A percentile compares a stretch with the other conserved stretches of the same genome.
phyloP scores from a whole-genome alignment of 2,797 vertebrate genomes.

The Paratrypauchen microcephalus region DNA sequence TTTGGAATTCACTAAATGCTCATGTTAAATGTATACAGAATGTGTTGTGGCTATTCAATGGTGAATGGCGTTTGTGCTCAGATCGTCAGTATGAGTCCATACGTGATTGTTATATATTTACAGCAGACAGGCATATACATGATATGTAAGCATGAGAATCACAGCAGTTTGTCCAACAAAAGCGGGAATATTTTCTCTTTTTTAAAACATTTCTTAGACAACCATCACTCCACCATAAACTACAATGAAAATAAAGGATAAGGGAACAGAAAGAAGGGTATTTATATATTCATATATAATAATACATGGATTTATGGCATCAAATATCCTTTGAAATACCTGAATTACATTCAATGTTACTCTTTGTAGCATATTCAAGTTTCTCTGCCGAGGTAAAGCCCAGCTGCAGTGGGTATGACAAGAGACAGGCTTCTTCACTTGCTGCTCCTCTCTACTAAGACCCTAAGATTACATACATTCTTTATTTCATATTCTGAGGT shows the following conservation, averaged over 20 bases:
- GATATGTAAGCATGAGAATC: constrained; percentile 50
- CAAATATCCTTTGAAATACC: constrained; percentile 88
- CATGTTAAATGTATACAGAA: constrained; percentile 1
- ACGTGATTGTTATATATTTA: constrained; percentile 48
- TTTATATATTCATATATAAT: constrained; percentile 83
- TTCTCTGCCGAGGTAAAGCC: constrained; percentile 87
- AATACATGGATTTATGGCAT: constrained; percentile 86
- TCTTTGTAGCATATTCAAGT: constrained; percentile 93
- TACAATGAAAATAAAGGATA: constrained; percentile 78
- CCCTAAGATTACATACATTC: constrained; percentile 86
- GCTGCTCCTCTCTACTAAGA: constrained; percentile 74
- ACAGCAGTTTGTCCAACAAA: constrained; percentile 83
- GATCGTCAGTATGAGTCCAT: constrained; percentile 24
- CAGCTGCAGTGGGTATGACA: constrained; percentile 75
- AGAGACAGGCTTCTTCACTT: constrained; percentile 64
- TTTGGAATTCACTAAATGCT: constrained; percentile 60
- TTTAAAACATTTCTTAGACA: constrained; percentile 80
- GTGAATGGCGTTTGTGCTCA: constrained; percentile 34
- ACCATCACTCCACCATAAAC: constrained; percentile 81
- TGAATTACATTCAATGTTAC: constrained; percentile 96
- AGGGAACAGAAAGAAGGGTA: constrained; percentile 68
- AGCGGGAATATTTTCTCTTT: constrained; percentile 65
- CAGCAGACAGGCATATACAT: constrained; percentile 51
- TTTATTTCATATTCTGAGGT: constrained; percentile 85
- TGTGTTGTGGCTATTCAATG: constrained; percentile 19